Evolutionary conservation across 2,888 invertebrate species (phyloP), one percentile per base, ranked within the genome.

Genomic region (Drosophila nigricruria): DNA sequence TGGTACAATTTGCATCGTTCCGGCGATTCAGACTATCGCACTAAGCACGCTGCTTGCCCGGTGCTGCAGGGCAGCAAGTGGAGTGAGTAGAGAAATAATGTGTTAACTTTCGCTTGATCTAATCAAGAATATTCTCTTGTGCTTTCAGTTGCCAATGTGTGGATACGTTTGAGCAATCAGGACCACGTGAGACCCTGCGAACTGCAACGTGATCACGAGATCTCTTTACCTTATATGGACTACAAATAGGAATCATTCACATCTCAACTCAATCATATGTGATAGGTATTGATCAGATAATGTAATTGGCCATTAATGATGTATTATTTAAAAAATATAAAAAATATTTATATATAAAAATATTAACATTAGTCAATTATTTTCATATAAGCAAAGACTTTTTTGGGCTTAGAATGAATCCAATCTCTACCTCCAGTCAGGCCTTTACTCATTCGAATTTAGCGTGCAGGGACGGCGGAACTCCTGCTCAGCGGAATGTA

Each of bases 401-500:
- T 34, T 34, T 38, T n/a, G n/a, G n/a, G n/a, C n/a, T 9, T 4
- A 9, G n/a, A 10, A 30, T 49, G 6, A 18, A 3, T 30, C 20
- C 9, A 45, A 1, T n/a, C 25, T 10, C 5, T 12, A 16, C n/a
- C 25, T 25, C 9, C 5, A 3, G 18, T 14, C 18, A 18, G 2
- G 18, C 1, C 30, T 53, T 54, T 71, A 63, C 25, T 71, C 68
- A n/a, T 74, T 61, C 0, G 49, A 5, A 16, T 53, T 63, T 6
- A 86, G 73, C 12, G 93, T 93, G 84, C 95, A 95, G 0, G 95
- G 95, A 82, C 94, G 93, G 56, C 92, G 92, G 88, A 97, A 96
- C 92, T 97, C 97, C 93, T 98, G 97, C 18, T 96, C 96, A 72
- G 94, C 91, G 90, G 97, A 97, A 91, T 97, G 97, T 50, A 97